Conservation (phyloP, 1,140 invertebrate species). For the Lineus longissimus region DNA sequence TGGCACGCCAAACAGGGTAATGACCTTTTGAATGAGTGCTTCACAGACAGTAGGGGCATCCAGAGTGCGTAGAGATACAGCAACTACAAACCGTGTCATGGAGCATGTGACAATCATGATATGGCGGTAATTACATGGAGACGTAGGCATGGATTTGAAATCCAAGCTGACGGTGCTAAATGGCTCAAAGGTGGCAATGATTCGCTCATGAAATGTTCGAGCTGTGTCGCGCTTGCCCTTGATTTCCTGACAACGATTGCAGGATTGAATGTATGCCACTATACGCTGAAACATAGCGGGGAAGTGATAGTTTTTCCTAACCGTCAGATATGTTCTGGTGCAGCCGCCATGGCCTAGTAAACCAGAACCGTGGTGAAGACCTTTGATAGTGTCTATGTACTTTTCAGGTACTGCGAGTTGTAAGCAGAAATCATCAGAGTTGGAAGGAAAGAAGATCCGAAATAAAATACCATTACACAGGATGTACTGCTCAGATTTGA, state of each 20-base stretch:
- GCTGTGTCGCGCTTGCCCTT: background rate
- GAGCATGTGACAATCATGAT: background rate
- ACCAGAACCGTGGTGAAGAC: background rate
- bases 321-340: slow-evolving; percentile 1
- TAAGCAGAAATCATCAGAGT: background rate
- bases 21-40: background rate
- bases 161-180: background rate
- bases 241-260: background rate
- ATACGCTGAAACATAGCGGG: slow-evolving; percentile 3
- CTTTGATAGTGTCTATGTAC: background rate
- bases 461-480: background rate
- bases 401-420: background rate
- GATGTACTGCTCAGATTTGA: background rate
- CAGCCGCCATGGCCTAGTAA: background rate
- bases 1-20: background rate
- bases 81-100: background rate
- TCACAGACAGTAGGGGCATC: background rate
- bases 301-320: background rate
- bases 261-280: background rate
- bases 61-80: background rate
- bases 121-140: background rate
- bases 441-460: background rate
- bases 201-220: background rate
- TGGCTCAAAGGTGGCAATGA: background rate
- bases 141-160: background rate